phyloP scores from a whole-genome alignment of 2,797 vertebrate species.

The Oreochromis grahami region DNA sequence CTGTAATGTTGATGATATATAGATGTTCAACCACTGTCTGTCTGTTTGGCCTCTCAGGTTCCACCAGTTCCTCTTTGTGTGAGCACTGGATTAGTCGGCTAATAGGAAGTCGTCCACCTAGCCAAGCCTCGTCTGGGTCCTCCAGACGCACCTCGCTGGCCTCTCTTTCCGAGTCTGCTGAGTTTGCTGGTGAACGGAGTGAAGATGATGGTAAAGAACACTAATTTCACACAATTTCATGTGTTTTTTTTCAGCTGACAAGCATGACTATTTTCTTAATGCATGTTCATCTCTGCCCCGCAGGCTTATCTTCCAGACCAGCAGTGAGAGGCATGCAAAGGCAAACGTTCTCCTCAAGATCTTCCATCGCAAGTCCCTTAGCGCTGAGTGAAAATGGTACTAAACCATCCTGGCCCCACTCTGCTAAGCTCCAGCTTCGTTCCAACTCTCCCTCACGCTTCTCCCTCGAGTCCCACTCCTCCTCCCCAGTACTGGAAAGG shows the following conservation, averaged over 20 bases:
- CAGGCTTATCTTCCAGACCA: conserved; percentile 88
- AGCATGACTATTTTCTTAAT: neutral
- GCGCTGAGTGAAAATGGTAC: conserved; percentile 87
- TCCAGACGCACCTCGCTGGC: conserved; percentile 93
- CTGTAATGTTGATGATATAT: neutral
- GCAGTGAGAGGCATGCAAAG: conserved; percentile 94
- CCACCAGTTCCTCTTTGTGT: conserved; percentile 95
- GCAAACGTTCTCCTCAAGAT: conserved; percentile 89
- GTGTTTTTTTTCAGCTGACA: neutral
- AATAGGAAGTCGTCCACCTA: conserved; percentile 93
- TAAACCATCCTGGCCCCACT: conserved; percentile 90
- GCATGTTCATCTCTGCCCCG: neutral
- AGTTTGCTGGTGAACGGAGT: conserved; percentile 90
- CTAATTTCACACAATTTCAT: neutral
- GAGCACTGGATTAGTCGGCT: conserved; percentile 98
- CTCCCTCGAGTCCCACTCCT: conserved; percentile 91
- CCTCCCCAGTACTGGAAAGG: conserved; percentile 86
- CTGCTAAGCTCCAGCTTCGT: conserved; percentile 91
- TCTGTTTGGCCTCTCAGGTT: conserved; percentile 75
- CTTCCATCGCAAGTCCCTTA: conserved; percentile 93
- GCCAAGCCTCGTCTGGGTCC: conserved; percentile 91
- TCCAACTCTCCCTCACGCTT: conserved; percentile 93
- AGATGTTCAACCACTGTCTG: neutral
- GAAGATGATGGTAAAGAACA: conserved; percentile 89
- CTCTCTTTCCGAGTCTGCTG: conserved; percentile 93